A percentile compares a stretch with the other conserved stretches of the same genome.
Evolutionary conservation across 92 coral and sea anemone species (phyloP).

Genomic region (Palythoa grandiflora): DNA sequence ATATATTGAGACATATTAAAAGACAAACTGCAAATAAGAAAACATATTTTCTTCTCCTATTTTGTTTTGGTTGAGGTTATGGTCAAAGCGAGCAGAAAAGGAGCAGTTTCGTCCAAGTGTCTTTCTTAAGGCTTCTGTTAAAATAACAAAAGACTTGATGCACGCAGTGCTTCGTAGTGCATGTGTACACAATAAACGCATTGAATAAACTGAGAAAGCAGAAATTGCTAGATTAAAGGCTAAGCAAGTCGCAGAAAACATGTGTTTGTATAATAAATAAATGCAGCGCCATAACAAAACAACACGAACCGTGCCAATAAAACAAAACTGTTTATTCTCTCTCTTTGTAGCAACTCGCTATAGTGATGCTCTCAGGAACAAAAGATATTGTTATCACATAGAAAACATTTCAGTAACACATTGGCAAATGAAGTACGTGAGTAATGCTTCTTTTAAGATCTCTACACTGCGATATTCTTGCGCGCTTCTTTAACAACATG

Average conservation of each 20-base stretch:
- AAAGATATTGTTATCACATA: not conserved
- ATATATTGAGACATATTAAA: too few relatives aligned
- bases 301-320: not conserved
- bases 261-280: not conserved
- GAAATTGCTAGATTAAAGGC: not conserved
- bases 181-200: not conserved
- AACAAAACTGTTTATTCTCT: too few relatives aligned
- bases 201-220: not conserved
- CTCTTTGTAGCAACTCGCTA: not conserved
- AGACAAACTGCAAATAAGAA: too few relatives aligned
- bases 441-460: not conserved
- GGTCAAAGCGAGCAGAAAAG: not conserved
- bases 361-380: not conserved
- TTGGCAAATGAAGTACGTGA: not conserved
- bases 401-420: not conserved
- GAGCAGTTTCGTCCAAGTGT: slow-evolving; percentile 1
- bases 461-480: not conserved
- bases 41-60: not conserved
- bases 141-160: not conserved
- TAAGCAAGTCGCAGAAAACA: not conserved
- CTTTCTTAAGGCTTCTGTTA: not conserved
- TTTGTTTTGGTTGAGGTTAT: not conserved
- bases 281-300: not conserved
- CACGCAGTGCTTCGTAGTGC: not conserved
- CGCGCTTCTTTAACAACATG: not conserved